A percentile compares a stretch with the other conserved stretches of the same genome.
Evolutionary conservation across 2,888 invertebrate genomes (phyloP).

Genomic region (Napeogenes inachia): DNA sequence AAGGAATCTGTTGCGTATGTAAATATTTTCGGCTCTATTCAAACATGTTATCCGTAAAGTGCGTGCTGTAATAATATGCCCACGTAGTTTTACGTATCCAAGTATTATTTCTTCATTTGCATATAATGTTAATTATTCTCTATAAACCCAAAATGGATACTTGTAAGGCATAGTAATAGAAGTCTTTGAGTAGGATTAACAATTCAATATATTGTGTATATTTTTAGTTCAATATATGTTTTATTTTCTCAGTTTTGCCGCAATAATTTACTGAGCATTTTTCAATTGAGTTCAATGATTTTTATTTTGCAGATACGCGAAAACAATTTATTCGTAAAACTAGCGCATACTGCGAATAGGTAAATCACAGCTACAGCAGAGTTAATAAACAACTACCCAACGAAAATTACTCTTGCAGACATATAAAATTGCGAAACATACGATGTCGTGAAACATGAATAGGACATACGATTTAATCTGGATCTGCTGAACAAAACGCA

Average conservation of each 20-base stretch:
- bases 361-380: constrained; percentile 25
- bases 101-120: constrained; percentile 24
- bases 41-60: background rate
- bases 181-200: constrained; percentile 8
- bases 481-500: constrained; percentile 30
- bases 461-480: constrained; percentile 33
- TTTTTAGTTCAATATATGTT: background rate
- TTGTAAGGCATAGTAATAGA: constrained; percentile 7
- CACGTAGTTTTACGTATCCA: background rate
- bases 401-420: constrained; percentile 25
- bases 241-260: background rate
- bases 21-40: constrained; percentile 20
- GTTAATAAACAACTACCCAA: constrained; percentile 28
- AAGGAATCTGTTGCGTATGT: constrained; percentile 29
- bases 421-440: constrained; percentile 29
- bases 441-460: constrained; percentile 31
- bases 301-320: constrained; percentile 3
- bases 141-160: constrained; percentile 16
- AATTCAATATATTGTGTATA: background rate
- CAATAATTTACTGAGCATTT: background rate
- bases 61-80: background rate
- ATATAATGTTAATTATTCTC: constrained; percentile 24
- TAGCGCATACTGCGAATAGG: constrained; percentile 19
- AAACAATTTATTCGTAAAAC: constrained; percentile 6
- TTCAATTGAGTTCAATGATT: background rate